phyloP scores from a whole-genome alignment of 2,113 vertebrate species.

The Suncus etruscus region DNA sequence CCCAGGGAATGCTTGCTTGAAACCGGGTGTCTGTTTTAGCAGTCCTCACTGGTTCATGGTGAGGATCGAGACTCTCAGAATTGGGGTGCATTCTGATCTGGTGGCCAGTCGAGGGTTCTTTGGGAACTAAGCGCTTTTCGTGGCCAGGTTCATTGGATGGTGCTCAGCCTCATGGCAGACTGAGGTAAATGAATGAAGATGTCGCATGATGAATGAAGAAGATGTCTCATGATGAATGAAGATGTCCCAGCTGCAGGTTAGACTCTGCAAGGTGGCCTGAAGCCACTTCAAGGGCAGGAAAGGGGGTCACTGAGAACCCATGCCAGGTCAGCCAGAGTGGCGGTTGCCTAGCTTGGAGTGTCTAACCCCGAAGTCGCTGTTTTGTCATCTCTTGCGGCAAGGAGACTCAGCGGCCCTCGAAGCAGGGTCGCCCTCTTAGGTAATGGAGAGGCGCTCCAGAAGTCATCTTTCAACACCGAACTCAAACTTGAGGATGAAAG shows the following conservation, averaged over 20 bases:
- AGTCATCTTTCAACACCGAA: background rate
- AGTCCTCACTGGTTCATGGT: background rate
- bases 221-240: no score
- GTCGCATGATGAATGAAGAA: no score
- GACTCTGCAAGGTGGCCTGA: background rate
- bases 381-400: background rate
- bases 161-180: background rate
- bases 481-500: background rate
- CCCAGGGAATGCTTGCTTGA: background rate
- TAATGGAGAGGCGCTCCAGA: background rate
- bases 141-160: background rate
- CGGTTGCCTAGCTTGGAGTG: background rate
- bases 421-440: background rate
- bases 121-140: background rate
- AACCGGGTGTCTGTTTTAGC: background rate
- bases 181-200: background rate
- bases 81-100: no score
- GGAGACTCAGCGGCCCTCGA: background rate
- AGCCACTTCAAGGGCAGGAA: background rate
- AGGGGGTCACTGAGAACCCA: accelerated
- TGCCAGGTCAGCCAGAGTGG: no score
- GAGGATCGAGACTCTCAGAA: background rate
- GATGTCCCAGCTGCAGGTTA: background rate
- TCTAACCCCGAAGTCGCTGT: background rate
- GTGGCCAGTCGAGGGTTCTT: background rate